phyloP scores from a whole-genome alignment of 92 coral and sea anemone species.

The Plumapathes pennacea region DNA sequence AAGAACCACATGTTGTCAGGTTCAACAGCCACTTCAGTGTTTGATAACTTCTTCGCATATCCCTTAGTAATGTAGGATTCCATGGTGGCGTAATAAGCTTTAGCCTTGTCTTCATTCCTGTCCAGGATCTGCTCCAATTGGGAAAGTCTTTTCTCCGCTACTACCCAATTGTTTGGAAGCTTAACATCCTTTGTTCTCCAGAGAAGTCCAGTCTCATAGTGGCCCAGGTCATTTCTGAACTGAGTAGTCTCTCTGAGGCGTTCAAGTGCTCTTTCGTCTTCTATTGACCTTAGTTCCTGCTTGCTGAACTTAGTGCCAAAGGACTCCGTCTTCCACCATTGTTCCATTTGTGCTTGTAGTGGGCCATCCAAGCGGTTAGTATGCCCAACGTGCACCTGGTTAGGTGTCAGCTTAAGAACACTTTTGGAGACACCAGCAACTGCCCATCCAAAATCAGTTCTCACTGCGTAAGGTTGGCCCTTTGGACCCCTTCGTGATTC shows the following conservation, averaged over 20 bases:
- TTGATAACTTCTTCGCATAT: conserved; percentile 32
- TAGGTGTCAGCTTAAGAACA: conserved; percentile 2
- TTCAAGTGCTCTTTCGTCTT: conserved; percentile 50
- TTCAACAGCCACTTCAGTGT: conserved; percentile 16
- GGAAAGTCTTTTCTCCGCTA: conserved; percentile 33
- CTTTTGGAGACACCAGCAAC: conserved; percentile 55
- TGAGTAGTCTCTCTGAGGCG: conserved; percentile 29
- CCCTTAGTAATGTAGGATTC: conserved; percentile 44
- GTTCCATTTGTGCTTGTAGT: conserved; percentile 46
- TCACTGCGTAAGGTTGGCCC: conserved; percentile 61
- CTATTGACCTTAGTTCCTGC: conserved; percentile 17
- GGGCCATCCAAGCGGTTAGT: conserved; percentile 6
- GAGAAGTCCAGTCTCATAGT: conserved; percentile 46
- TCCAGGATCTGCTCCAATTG: conserved; percentile 34
- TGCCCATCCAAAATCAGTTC: conserved; percentile 63
- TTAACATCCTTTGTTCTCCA: conserved; percentile 25
- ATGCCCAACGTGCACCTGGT: conserved; percentile 39
- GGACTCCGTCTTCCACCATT: conserved; percentile 72
- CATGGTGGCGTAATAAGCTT: conserved; percentile 38
- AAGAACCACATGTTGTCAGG: conserved; percentile 43
- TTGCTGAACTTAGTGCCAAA: conserved; percentile 56
- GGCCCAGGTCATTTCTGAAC: conserved; percentile 47
- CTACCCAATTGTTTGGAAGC: conserved; percentile 44
- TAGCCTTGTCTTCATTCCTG: conserved; percentile 19
- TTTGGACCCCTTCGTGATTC: conserved; percentile 48